Conservation (phyloP, 1,140 invertebrate species). For the Lepidurus apus region DNA sequence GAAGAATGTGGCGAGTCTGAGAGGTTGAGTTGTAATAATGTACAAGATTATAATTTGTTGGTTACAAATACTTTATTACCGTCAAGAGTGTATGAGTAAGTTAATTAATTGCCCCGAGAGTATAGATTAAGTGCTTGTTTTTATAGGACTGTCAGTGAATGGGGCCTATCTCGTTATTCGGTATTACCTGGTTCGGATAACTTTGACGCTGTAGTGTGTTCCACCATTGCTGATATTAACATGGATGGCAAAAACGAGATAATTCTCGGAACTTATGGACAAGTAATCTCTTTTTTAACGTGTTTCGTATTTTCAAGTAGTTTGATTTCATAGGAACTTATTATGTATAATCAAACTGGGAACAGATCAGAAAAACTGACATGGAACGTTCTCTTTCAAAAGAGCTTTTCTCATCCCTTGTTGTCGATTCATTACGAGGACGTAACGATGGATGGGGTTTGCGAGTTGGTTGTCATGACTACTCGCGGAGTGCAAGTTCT, state of each 20-base stretch:
- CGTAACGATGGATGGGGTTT: slow-evolving; percentile 62
- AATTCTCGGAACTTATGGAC: slow-evolving; percentile 62
- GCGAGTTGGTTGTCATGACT: slow-evolving; percentile 61
- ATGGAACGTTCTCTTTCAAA: slow-evolving; percentile 50
- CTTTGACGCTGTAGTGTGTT: slow-evolving; percentile 55
- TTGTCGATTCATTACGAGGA: slow-evolving; percentile 58
- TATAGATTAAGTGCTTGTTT: slow-evolving; percentile 29
- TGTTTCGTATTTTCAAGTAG: slow-evolving; percentile 2
- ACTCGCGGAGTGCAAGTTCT: slow-evolving; percentile 62
- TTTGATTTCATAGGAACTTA: slow-evolving; percentile 31
- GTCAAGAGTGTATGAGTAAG: slow-evolving; percentile 56
- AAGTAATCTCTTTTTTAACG: slow-evolving; percentile 44
- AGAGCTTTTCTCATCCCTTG: slow-evolving; percentile 56
- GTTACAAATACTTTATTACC: slow-evolving; percentile 54
- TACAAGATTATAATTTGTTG: slow-evolving; percentile 50
- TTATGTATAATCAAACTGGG: slow-evolving; percentile 24
- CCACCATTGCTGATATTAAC: slow-evolving; percentile 61
- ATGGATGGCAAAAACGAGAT: slow-evolving; percentile 68
- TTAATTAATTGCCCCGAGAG: slow-evolving; percentile 8
- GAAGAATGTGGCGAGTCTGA: background rate
- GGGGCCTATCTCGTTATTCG: slow-evolving; percentile 51
- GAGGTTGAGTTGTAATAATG: slow-evolving; percentile 37
- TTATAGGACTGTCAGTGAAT: slow-evolving; percentile 54
- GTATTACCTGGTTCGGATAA: slow-evolving; percentile 51
- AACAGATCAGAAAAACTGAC: slow-evolving; percentile 36